phyloP scores from a whole-genome alignment of 2,888 invertebrate species.

The Sinopyrophorus schimmeli region DNA sequence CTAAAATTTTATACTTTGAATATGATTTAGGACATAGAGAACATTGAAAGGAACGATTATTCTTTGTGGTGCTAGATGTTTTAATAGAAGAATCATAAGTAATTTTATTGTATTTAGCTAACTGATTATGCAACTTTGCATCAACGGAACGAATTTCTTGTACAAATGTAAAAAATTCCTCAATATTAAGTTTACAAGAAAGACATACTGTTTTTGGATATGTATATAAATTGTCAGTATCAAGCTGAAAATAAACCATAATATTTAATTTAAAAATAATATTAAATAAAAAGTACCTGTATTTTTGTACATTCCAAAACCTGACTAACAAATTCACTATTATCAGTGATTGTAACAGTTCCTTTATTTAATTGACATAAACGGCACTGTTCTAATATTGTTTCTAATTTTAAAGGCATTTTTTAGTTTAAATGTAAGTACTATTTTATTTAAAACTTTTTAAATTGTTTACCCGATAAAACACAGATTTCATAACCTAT shows the following conservation, averaged over 20 bases:
- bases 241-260: constrained; percentile 35
- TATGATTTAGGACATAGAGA: constrained; percentile 15
- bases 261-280: background rate
- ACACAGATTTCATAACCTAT: no score
- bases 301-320: constrained; percentile 37
- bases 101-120: constrained; percentile 3
- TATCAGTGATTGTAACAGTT: constrained; percentile 16
- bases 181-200: constrained; percentile 36
- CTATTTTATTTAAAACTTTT: no score
- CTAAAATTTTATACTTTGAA: constrained; percentile 6
- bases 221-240: constrained; percentile 28
- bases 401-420: no score
- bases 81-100: no score
- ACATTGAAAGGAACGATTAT: constrained; percentile 12
- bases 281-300: constrained; percentile 36
- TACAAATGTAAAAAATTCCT: constrained; percentile 35
- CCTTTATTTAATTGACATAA: constrained; percentile 33
- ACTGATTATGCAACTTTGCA: constrained; percentile 26
- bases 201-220: constrained; percentile 38
- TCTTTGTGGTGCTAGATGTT: no score
- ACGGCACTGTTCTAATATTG: constrained; percentile 32
- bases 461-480: no score
- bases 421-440: no score
- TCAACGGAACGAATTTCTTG: constrained; percentile 35
- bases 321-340: constrained; percentile 32